phyloP scores from a whole-genome alignment of 2,888 invertebrate genomes.

The Heliconius aoede region DNA sequence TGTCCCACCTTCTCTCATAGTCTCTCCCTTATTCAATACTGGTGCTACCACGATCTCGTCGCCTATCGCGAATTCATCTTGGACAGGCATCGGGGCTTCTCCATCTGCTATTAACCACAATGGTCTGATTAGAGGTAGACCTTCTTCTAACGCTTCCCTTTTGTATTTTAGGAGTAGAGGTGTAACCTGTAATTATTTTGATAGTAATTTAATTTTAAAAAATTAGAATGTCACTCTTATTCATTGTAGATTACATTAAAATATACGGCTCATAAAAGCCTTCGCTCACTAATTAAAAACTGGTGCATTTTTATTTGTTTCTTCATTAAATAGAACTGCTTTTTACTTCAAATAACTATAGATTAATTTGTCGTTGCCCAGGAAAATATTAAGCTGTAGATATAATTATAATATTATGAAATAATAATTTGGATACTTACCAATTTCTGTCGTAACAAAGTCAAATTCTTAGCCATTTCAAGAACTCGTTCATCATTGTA shows the following conservation, averaged over 20 bases:
- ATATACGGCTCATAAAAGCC: too few species aligned
- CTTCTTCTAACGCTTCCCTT: conserved; percentile 90
- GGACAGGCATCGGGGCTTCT: conserved; percentile 90
- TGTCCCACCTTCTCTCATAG: conserved; percentile 86
- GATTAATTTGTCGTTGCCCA: too few species aligned
- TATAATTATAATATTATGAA: too few species aligned
- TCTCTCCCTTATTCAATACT: conserved; percentile 87
- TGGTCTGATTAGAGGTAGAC: conserved; percentile 93
- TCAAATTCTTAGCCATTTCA: conserved; percentile 90
- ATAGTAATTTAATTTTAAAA: background rate
- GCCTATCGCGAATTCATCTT: conserved; percentile 95
- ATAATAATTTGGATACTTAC: conserved; percentile 69
- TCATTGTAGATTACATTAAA: background rate
- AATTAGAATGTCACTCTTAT: background rate
- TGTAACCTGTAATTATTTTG: conserved; percentile 81
- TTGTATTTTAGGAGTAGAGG: conserved; percentile 90
- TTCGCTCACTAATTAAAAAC: too few species aligned
- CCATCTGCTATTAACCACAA: conserved; percentile 94
- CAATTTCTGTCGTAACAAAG: conserved; percentile 88
- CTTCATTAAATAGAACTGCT: too few species aligned
- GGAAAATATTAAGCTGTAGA: too few species aligned
- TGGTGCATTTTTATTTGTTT: too few species aligned
- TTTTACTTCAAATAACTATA: too few species aligned
- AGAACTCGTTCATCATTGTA: conserved; percentile 91
- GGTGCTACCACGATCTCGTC: conserved; percentile 96